These are phyloP conservation scores for Maccullochella peelii DNA, from an alignment of 2,113 vertebrate species.

Conservation along the genomic window DNA sequence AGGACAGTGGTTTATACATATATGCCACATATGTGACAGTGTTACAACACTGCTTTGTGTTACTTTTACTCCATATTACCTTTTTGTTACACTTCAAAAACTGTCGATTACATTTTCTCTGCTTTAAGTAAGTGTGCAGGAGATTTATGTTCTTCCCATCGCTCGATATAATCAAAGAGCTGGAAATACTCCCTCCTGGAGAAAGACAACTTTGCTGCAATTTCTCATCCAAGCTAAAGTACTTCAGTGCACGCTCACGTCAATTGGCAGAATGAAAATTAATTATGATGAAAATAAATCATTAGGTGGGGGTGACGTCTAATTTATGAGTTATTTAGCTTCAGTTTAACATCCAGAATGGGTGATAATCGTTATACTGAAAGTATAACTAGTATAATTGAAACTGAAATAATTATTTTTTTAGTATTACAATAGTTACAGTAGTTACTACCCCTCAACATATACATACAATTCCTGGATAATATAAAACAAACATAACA, in stretches of 20 bases:
- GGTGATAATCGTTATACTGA: background rate
- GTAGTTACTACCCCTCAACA: no score
- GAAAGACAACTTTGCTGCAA: slow-evolving; percentile 50
- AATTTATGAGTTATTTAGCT: slow-evolving; percentile 31
- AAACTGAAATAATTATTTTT: slow-evolving; percentile 2
- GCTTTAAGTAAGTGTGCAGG: slow-evolving; percentile 46
- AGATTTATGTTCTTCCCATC: slow-evolving; percentile 54
- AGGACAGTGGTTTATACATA: slow-evolving; percentile 32
- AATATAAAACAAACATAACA: slow-evolving; percentile 24
- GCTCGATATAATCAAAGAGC: slow-evolving; percentile 56
- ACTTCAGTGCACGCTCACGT: slow-evolving; percentile 23
- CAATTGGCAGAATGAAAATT: slow-evolving; percentile 34
- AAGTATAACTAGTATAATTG: background rate
- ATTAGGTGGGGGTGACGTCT: background rate
- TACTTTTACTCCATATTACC: slow-evolving; percentile 11
- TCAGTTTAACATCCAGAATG: slow-evolving; percentile 12
- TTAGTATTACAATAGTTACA: background rate
- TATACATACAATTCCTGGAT: no score
- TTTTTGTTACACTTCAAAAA: slow-evolving; percentile 33
- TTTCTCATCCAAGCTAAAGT: slow-evolving; percentile 48
- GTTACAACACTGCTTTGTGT: slow-evolving; percentile 10
- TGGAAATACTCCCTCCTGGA: slow-evolving; percentile 37
- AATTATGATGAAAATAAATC: slow-evolving; percentile 52
- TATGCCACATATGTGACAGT: slow-evolving; percentile 30
- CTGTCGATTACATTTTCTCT: slow-evolving; percentile 24